These are phyloP conservation scores for Podabrus alpinus DNA, from an alignment of 2,888 invertebrate species.

Conservation along the genomic window DNA sequence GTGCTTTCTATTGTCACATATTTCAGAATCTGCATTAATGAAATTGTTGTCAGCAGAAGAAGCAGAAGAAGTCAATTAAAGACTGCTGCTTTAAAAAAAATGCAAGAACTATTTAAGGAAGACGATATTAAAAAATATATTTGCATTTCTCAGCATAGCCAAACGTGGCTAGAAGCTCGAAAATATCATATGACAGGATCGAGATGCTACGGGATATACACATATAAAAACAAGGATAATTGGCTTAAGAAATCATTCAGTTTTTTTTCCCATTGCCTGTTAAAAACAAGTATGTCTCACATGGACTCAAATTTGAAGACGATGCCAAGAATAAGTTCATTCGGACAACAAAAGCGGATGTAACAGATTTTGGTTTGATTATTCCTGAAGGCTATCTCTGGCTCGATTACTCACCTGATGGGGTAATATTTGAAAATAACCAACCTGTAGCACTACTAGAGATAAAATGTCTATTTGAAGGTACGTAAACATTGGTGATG, in stretches of 20 bases:
- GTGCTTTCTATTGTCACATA: background rate
- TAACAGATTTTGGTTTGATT: background rate
- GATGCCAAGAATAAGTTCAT: background rate
- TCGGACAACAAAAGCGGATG: background rate
- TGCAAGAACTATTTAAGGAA: background rate
- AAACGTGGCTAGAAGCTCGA: background rate
- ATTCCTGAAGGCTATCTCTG: background rate
- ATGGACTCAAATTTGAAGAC: background rate
- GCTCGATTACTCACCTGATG: constrained; percentile 7
- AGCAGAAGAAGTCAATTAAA: background rate
- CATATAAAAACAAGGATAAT: background rate
- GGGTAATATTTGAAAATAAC: background rate
- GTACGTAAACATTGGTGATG: background rate
- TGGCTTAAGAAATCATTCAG: background rate
- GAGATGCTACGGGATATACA: background rate
- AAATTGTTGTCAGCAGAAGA: background rate
- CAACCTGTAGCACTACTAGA: background rate
- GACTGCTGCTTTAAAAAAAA: background rate
- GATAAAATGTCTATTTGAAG: constrained; percentile 6
- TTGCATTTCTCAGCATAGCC: background rate
- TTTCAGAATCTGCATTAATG: background rate
- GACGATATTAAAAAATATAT: background rate
- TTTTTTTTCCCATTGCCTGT: background rate
- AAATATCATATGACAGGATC: background rate
- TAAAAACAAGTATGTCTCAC: background rate